phyloP scores from a whole-genome alignment of 1,140 invertebrate species.

The Campoletis sonorensis region DNA sequence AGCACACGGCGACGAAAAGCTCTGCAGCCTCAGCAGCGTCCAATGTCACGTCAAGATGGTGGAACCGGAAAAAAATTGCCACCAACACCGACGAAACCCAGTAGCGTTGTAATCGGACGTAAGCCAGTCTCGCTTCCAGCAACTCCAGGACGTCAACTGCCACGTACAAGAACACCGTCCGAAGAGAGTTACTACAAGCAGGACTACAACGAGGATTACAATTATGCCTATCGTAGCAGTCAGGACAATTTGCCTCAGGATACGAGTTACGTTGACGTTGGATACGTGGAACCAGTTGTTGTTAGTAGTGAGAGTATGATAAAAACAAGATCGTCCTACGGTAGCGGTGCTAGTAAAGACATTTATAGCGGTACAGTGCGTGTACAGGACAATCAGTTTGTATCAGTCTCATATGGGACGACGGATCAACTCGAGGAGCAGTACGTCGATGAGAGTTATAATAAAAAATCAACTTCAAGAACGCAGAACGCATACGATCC shows the following conservation, averaged over 20 bases:
- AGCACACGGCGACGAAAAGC: slow-evolving; percentile 64
- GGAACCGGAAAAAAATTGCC: slow-evolving; percentile 72
- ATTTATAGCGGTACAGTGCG: slow-evolving; percentile 32
- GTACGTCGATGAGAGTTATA: neutral
- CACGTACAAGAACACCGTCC: slow-evolving; percentile 73
- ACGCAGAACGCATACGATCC: slow-evolving; percentile 56
- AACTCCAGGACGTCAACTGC: slow-evolving; percentile 78
- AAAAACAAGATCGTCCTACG: neutral
- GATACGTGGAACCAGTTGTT: slow-evolving; percentile 58
- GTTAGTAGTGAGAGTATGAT: neutral
- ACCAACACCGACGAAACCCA: slow-evolving; percentile 73
- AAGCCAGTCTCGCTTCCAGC: slow-evolving; percentile 76
- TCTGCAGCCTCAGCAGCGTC: slow-evolving; percentile 66
- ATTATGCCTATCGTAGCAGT: slow-evolving; percentile 82
- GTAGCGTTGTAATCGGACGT: slow-evolving; percentile 64
- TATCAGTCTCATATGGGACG: slow-evolving; percentile 56
- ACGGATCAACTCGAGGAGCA: slow-evolving; percentile 59
- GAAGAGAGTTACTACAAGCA: slow-evolving; percentile 76
- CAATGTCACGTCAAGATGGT: slow-evolving; percentile 65
- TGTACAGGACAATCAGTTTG: slow-evolving; percentile 65
- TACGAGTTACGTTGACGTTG: slow-evolving; percentile 61
- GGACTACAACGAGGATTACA: slow-evolving; percentile 83
- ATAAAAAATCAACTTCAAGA: slow-evolving; percentile 29
- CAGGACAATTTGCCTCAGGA: slow-evolving; percentile 79
- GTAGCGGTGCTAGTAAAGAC: slow-evolving; percentile 16